A percentile compares a stretch with the other conserved stretches of the same genome.
Conservation (phyloP, 2,888 invertebrate genomes). For the Dryocosmus kuriphilus region DNA sequence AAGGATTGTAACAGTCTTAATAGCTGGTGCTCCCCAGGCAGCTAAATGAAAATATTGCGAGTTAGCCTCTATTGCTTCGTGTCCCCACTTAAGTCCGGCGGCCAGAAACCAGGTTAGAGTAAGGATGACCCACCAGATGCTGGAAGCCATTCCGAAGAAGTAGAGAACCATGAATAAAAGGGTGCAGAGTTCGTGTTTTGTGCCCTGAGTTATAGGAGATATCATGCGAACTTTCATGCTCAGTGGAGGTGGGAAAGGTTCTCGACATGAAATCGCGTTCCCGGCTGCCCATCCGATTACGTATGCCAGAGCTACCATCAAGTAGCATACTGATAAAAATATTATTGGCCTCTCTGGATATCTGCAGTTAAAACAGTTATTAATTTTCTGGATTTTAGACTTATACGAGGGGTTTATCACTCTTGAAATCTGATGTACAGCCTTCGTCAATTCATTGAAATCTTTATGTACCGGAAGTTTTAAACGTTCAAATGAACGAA, state of each 20-base stretch:
- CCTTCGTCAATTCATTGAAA: no score
- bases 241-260: constrained; percentile 87
- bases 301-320: constrained; percentile 96
- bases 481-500: no score
- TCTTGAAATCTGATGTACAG: no score
- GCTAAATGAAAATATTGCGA: constrained; percentile 98
- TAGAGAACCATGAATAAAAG: constrained; percentile 97
- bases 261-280: constrained; percentile 90
- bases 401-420: no score
- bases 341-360: constrained; percentile 99
- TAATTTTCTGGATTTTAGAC: not conserved
- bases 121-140: constrained; percentile 98
- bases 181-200: constrained; percentile 91
- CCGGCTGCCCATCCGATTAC: constrained; percentile 91
- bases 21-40: constrained; percentile 98
- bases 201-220: constrained; percentile 92
- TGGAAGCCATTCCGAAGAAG: constrained; percentile 97
- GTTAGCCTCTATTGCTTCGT: constrained; percentile 98
- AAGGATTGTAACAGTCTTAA: constrained; percentile 96
- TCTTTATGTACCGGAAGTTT: no score
- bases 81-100: constrained; percentile 98
- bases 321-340: constrained; percentile 96
- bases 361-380: constrained; percentile 75
- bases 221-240: constrained; percentile 86
- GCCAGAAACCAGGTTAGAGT: constrained; percentile 98